These are phyloP conservation scores for Pseudomyrmex sp. DNA, from an alignment of 1,140 invertebrate species.

Conservation along the genomic window DNA sequence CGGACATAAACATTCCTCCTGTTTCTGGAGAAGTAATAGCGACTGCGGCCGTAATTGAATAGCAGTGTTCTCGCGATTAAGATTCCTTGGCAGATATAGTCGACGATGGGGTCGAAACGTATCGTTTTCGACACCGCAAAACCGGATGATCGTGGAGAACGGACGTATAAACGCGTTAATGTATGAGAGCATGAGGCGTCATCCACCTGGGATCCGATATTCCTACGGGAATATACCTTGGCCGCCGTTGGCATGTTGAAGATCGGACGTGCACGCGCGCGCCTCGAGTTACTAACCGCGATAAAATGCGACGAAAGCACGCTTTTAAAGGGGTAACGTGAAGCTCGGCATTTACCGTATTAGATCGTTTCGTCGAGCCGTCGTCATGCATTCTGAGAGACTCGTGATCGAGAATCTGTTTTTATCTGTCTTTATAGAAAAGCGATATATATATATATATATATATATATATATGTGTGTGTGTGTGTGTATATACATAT, in stretches of 20 bases:
- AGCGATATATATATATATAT: too few species aligned
- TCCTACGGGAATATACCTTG: constrained; percentile 10
- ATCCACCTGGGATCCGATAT: constrained; percentile 17
- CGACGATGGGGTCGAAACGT: background rate
- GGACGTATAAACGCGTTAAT: constrained; percentile 43
- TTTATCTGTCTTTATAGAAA: background rate
- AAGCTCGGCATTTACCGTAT: constrained; percentile 4
- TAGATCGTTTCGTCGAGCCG: background rate
- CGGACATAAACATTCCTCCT: constrained; percentile 8
- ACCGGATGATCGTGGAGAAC: background rate
- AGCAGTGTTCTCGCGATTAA: constrained; percentile 29
- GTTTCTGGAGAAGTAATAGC: constrained; percentile 19
- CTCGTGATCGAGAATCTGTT: constrained; percentile 5
- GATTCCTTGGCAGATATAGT: constrained; percentile 43
- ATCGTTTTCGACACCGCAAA: constrained; percentile 50
- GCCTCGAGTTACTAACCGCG: constrained; percentile 14
- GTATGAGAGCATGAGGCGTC: constrained; percentile 16
- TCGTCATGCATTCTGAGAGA: background rate
- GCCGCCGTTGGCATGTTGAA: constrained; percentile 26
- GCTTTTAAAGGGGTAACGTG: background rate
- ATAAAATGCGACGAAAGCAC: constrained; percentile 31
- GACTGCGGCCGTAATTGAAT: constrained; percentile 38
- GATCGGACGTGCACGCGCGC: background rate
- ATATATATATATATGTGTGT: too few species aligned
- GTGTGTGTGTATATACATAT: too few species aligned